Percentiles rank a stretch among this genome's conserved stretches.
Conservation (phyloP, 2,113 vertebrate species). For the Elachura formosa region DNA sequence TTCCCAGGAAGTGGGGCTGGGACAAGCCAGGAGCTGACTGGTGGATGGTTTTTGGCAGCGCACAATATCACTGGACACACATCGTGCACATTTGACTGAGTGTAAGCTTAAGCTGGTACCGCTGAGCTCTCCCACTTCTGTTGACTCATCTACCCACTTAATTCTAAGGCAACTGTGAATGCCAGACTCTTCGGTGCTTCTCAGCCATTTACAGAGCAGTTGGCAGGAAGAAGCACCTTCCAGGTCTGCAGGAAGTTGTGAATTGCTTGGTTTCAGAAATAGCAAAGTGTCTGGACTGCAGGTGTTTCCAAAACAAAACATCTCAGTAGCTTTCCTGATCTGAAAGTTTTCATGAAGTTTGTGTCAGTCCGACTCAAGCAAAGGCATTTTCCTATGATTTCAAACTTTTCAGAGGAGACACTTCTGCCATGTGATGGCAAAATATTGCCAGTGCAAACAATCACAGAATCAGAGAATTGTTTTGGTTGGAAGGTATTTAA, state of each 20-base stretch:
- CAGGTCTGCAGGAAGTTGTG: constrained; percentile 11
- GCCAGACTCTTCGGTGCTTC: background rate
- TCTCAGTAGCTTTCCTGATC: background rate
- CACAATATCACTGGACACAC: rapidly evolving
- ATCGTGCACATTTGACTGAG: background rate
- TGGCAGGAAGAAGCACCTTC: constrained; percentile 22
- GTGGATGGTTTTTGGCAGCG: background rate
- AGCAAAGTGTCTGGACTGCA: constrained; percentile 2
- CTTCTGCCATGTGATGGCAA: background rate
- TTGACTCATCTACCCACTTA: background rate
- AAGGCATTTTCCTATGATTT: background rate
- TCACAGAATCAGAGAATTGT: background rate
- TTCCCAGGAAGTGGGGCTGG: background rate
- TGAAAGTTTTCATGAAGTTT: background rate
- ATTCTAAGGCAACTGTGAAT: background rate
- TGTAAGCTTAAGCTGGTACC: background rate
- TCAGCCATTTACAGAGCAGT: background rate
- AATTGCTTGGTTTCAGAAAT: constrained; percentile 5
- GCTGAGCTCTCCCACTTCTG: background rate
- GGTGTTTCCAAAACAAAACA: constrained; percentile 18
- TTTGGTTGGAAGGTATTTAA: background rate
- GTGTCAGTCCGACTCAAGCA: background rate
- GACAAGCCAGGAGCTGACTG: background rate
- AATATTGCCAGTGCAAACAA: background rate
- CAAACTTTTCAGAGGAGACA: background rate